Evolutionary conservation across 1,140 invertebrate species (phyloP), one percentile per base, ranked within the genome.

Genomic region (Scaptodrosophila lebanonensis): DNA sequence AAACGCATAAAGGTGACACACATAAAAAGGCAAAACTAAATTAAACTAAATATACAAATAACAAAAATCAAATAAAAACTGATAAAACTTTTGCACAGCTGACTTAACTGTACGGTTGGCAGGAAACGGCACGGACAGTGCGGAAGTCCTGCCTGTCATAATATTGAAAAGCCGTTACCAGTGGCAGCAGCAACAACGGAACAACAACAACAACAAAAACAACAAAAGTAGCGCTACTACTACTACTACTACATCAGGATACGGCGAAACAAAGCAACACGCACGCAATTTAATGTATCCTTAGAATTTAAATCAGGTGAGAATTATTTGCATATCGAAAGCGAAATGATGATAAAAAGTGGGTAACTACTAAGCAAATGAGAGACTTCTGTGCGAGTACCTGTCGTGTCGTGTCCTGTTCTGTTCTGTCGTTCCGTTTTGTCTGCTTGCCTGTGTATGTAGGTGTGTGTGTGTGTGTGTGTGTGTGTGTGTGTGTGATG

Each of bases 231-330:
- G 30, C 30, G 47, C 8, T 35, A 62, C 51, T n/a, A n/a, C n/a
- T n/a, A n/a, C n/a, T n/a, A n/a, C n/a, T n/a, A 54, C 38, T 53
- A 65, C 49, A 27, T 35, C 36, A 16, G 11, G 29, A 42, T 39
- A 44, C 27, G 58, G 29, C 27, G 36, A 47, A 45, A 45, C 47
- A 45, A 47, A 62, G 52, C 40, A 54, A 58, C 52, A 40, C 50
- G 69, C 72, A 76, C 38, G 39, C 38, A 58, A 64, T 73, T 83
- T 77, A 83, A 83, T 83, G 77, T 77, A 70, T 83, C 77, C 77
- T 83, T 83, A 83, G 71, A 77, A 83, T 73, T 83, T 66, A 69
- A 77, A 73, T 70, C 77, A 83, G 77, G 77, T 83, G 66, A 83
- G 77, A 22, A 2, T 53, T 30, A 57, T 53, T 40, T 48, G 47